A percentile compares a stretch with the other conserved stretches of the same genome.
Conservation (phyloP, 2,888 invertebrate species). For the Xylocampa areola region DNA sequence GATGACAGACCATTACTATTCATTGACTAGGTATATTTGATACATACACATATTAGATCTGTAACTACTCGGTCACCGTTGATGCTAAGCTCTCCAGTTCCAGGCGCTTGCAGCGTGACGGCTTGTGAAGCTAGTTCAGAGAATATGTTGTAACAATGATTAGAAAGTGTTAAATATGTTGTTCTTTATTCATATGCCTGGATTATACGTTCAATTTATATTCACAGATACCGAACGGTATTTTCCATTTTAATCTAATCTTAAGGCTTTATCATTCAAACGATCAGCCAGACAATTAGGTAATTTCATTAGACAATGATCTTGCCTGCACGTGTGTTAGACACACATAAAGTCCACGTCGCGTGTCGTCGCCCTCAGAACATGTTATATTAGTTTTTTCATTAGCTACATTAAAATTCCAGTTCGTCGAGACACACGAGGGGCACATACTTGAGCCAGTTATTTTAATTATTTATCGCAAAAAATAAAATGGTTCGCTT, state of each 20-base stretch:
- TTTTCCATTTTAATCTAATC: neutral
- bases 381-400: constrained; percentile 27
- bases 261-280: neutral
- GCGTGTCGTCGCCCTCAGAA: neutral
- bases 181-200: too few relatives aligned
- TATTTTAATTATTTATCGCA: constrained; percentile 21
- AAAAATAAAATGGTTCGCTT: constrained; percentile 11
- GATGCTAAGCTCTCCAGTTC: too few relatives aligned
- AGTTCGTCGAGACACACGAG: constrained; percentile 6
- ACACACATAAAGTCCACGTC: neutral
- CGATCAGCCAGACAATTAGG: neutral
- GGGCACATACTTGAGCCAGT: constrained; percentile 5
- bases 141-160: too few relatives aligned
- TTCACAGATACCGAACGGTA: neutral
- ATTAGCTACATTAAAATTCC: constrained; percentile 29
- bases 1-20: too few relatives aligned
- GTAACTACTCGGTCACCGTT: too few relatives aligned
- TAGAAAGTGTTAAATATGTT: too few relatives aligned
- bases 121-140: too few relatives aligned
- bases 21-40: too few relatives aligned
- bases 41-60: too few relatives aligned
- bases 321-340: neutral
- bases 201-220: too few relatives aligned
- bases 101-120: too few relatives aligned
- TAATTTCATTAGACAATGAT: neutral